A percentile compares a stretch with the other conserved stretches of the same genome.
phyloP scores from a whole-genome alignment of 2,113 vertebrate species.

The Datnioides undecimradiatus region DNA sequence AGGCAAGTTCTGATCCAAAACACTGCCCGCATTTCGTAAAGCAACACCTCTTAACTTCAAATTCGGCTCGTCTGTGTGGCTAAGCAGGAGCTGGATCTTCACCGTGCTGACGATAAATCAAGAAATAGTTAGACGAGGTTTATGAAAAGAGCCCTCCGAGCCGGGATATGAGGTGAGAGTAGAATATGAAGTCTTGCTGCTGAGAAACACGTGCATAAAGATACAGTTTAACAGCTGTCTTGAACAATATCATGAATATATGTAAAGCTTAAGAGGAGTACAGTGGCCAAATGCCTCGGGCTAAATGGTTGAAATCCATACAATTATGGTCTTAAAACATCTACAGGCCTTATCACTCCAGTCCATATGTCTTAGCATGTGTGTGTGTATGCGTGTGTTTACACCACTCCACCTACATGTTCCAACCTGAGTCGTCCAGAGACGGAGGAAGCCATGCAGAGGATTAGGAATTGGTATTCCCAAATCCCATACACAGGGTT shows the following conservation, averaged over 20 bases:
- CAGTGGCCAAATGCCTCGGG: slow-evolving; percentile 64
- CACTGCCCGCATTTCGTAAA: neutral
- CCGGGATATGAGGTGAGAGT: neutral
- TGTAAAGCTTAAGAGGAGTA: slow-evolving; percentile 42
- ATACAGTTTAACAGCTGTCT: slow-evolving; percentile 44
- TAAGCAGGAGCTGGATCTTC: neutral
- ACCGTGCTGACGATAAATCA: neutral
- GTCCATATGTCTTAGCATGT: slow-evolving; percentile 72
- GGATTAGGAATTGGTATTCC: slow-evolving; percentile 74
- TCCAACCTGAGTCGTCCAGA: slow-evolving; percentile 74
- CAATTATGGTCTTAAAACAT: slow-evolving; percentile 73
- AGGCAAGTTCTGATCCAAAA: neutral
- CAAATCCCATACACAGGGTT: slow-evolving; percentile 71
- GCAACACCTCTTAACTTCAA: neutral
- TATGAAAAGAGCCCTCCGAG: slow-evolving; percentile 1
- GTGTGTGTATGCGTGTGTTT: slow-evolving; percentile 44
- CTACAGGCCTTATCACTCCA: slow-evolving; percentile 74
- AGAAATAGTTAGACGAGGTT: neutral
- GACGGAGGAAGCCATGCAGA: slow-evolving; percentile 60
- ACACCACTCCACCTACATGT: slow-evolving; percentile 74
- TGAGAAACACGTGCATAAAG: slow-evolving; percentile 16
- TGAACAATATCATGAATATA: slow-evolving; percentile 45
- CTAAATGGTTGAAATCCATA: slow-evolving; percentile 71
- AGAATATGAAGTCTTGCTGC: neutral
- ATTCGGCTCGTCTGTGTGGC: neutral